Conservation (phyloP, 2,113 vertebrate species). For the Datnioides undecimradiatus region DNA sequence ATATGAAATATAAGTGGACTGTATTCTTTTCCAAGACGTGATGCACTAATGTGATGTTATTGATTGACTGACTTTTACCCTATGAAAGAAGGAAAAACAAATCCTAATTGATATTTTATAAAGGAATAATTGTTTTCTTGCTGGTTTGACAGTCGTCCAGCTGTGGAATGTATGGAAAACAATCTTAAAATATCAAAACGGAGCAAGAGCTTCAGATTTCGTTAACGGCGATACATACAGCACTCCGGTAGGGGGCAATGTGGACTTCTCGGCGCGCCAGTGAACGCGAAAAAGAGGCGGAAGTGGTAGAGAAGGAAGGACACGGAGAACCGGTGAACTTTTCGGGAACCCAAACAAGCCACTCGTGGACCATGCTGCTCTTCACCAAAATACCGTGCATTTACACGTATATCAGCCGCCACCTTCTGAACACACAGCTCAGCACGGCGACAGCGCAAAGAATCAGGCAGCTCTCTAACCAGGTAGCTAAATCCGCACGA, state of each 20-base stretch:
- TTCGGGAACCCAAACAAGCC: not conserved
- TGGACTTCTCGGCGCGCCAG: not conserved
- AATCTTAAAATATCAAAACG: not conserved
- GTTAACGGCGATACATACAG: not conserved
- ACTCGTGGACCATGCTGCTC: not conserved
- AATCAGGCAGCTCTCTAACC: not conserved
- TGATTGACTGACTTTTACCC: too few species aligned
- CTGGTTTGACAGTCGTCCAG: not conserved
- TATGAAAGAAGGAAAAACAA: too few species aligned
- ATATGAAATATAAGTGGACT: too few species aligned
- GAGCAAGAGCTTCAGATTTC: not conserved
- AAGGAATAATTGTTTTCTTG: not conserved
- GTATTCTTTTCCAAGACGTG: too few species aligned
- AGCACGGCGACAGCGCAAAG: not conserved
- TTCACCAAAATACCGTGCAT: not conserved
- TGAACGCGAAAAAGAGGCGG: not conserved
- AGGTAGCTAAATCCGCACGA: conserved; percentile 10
- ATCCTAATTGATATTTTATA: too few species aligned
- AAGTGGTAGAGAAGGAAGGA: not conserved
- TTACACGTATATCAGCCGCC: not conserved
- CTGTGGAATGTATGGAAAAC: not conserved
- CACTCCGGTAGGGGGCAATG: not conserved
- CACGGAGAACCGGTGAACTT: not conserved
- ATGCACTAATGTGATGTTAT: too few species aligned
- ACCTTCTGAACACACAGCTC: not conserved